Evolutionary conservation across 2,888 invertebrate species (phyloP).

Genomic region (Dynastes hyllus): DNA sequence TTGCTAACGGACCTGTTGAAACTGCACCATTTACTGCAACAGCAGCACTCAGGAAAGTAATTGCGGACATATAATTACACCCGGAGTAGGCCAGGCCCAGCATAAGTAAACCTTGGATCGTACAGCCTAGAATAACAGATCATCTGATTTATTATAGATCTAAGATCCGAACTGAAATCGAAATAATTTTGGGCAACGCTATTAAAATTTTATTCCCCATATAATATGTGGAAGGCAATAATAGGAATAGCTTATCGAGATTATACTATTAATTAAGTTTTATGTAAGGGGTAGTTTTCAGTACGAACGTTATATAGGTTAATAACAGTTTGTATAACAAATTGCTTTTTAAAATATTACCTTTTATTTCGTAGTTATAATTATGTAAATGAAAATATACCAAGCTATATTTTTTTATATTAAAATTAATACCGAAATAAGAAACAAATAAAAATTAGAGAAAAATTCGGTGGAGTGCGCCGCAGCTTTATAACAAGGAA

Average conservation of each 20-base stretch:
- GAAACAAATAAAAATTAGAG: not conserved
- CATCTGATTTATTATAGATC: not conserved
- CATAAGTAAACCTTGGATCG: constrained; percentile 77
- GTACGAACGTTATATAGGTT: too few species aligned
- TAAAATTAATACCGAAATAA: not conserved
- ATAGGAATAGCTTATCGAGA: too few species aligned
- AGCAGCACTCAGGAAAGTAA: constrained; percentile 77
- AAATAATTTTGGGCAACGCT: not conserved
- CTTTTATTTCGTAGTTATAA: not conserved
- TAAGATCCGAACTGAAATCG: not conserved
- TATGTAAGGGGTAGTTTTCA: too few species aligned
- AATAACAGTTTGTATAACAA: too few species aligned
- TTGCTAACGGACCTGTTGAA: constrained; percentile 79
- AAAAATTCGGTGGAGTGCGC: not conserved
- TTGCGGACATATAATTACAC: constrained; percentile 76
- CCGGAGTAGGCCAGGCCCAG: constrained; percentile 78
- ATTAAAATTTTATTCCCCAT: not conserved
- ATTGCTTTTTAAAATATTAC: too few species aligned
- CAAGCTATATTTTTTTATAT: not conserved
- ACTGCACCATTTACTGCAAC: constrained; percentile 79
- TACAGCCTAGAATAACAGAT: constrained; percentile 70
- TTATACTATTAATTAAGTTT: too few species aligned
- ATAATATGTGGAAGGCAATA: too few species aligned
- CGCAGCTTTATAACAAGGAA: not conserved
- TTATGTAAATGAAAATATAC: constrained; percentile 11